These are phyloP conservation scores for Trichomycterus rosablanca DNA, from an alignment of 2,113 vertebrate species.

Conservation along the genomic window DNA sequence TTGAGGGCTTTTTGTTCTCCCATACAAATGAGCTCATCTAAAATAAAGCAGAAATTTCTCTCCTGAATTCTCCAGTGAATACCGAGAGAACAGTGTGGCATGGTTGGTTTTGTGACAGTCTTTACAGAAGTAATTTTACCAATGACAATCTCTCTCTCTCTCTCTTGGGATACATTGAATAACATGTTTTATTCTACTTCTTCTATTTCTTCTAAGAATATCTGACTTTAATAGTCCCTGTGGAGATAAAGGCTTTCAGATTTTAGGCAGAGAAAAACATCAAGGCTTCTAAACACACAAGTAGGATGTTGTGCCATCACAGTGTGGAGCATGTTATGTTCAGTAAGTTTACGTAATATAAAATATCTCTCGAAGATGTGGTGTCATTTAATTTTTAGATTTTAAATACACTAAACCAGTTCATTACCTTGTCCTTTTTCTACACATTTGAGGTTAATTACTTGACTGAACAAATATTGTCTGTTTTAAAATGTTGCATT, in stretches of 20 bases:
- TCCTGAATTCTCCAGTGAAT: conserved; percentile 26
- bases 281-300: not conserved
- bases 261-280: no score
- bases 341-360: no score
- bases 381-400: no score
- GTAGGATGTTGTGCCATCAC: no score
- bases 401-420: no score
- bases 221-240: conserved; percentile 6
- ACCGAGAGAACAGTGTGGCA: conserved; percentile 4
- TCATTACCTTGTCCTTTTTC: no score
- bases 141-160: conserved; percentile 1
- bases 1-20: conserved; percentile 3
- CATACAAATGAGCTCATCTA: conserved; percentile 23
- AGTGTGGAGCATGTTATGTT: no score
- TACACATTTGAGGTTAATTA: no score
- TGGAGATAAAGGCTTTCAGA: no score
- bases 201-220: not conserved
- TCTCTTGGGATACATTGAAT: conserved; percentile 16
- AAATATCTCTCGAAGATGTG: no score
- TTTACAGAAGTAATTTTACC: conserved; percentile 6
- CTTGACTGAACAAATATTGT: no score
- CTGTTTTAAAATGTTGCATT: no score
- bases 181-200: conserved; percentile 13
- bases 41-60: conserved; percentile 3
- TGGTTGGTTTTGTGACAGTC: conserved; percentile 19